phyloP scores from a whole-genome alignment of 2,113 vertebrate species.

The Entelurus aequoreus region DNA sequence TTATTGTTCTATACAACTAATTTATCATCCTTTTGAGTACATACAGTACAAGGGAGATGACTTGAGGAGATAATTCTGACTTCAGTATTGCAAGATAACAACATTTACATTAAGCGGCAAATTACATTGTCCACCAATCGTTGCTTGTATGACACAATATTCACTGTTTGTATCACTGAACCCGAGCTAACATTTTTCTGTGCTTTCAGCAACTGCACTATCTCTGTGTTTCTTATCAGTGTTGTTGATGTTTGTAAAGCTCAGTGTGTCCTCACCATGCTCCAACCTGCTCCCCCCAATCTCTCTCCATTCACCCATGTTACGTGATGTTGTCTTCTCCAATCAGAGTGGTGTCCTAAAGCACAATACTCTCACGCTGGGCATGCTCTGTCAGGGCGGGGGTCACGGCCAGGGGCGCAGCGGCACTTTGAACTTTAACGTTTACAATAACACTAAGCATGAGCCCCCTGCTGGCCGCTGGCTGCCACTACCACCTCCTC shows the following conservation, averaged over 20 bases:
- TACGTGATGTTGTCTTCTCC: slow-evolving; percentile 95
- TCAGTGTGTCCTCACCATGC: slow-evolving; percentile 73
- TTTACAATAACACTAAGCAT: slow-evolving; percentile 99
- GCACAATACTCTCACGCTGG: slow-evolving; percentile 99
- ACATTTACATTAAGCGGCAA: slow-evolving; percentile 1
- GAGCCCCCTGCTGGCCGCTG: slow-evolving; percentile 92
- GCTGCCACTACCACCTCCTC: slow-evolving; percentile 79
- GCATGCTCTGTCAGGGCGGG: slow-evolving; percentile 96
- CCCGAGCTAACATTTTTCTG: slow-evolving; percentile 67
- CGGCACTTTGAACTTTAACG: slow-evolving; percentile 98
- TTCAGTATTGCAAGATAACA: not conserved
- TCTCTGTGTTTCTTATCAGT: slow-evolving; percentile 53
- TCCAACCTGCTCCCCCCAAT: slow-evolving; percentile 46
- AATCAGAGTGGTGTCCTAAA: slow-evolving; percentile 99
- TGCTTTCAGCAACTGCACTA: slow-evolving; percentile 82
- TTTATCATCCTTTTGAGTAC: not conserved
- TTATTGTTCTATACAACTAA: not conserved
- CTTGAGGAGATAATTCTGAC: not conserved
- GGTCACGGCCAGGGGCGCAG: slow-evolving; percentile 88
- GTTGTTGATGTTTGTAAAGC: slow-evolving; percentile 73
- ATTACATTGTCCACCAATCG: slow-evolving; percentile 33
- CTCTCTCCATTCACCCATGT: slow-evolving; percentile 83
- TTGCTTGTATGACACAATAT: slow-evolving; percentile 51
- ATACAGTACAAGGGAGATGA: not conserved
- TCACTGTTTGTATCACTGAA: slow-evolving; percentile 49